Base-by-base conservation (phyloP, 35 echinoderm and acorn worm species). In the Apostichopus parvimensis region DNA sequence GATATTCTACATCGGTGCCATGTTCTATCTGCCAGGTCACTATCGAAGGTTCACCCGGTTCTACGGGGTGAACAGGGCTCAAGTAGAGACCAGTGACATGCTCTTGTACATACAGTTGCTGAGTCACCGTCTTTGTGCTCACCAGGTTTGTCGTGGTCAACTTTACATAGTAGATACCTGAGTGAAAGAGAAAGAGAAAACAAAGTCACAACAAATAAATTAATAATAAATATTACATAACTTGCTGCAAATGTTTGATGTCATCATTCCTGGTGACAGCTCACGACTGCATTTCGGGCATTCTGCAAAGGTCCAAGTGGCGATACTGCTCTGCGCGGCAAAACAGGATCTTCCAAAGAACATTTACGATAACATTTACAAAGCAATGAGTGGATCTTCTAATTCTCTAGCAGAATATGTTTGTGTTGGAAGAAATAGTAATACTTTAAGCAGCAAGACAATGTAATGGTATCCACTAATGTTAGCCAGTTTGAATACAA, bases 91-190 rank as follows among this genome's bases (percentile, higher is more conserved):
- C 88, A 11, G 78, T 88, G 0, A 96, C 81, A 52, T 91, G 81
- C 79, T 96, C 95, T 57, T 96, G 95, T 9, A 92, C 92, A 82
- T 91, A 96, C 8, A 96, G 8, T 3, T 93, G 58, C 54, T 96
- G 95, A 20, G 26, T 91, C 4, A 79, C 64, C 0, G 81, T 59
- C 28, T 87, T 57, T 34, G 61, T 59, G 53, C 95, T 94, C 8
- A 96, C 90, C 7, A 96, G 95, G 75, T 96, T 96, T n/a, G 34
- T 60, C 4, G 90, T 90, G 6, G 66, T 80, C 28, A 94, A 75
- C 15, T 78, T 83, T 9, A 96, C 95, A 13, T 68, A 17, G 57
- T 96, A 96, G 24, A 81, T 45, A 65, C 95, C 95, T 96, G n/a
- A 22, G 58, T 5, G n/a, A 77, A 53, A 82, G 25, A 83, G 12